phyloP scores from a whole-genome alignment of 2,113 vertebrate genomes.

The Himantopus leucocephalus region DNA sequence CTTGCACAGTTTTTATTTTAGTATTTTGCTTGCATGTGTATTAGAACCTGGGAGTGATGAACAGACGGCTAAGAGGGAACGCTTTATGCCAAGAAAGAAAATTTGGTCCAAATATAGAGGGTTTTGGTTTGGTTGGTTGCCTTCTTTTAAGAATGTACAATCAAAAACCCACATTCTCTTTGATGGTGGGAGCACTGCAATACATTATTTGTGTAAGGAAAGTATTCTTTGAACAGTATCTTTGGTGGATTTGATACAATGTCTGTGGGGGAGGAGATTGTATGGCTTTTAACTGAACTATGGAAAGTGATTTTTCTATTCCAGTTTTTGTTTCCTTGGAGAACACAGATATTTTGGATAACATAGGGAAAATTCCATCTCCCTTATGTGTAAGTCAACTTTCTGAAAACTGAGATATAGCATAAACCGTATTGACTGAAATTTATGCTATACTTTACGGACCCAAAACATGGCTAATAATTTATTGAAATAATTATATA shows the following conservation, averaged over 20 bases:
- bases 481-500: neutral
- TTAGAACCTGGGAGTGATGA: neutral
- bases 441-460: neutral
- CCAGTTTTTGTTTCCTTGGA: constrained; percentile 46
- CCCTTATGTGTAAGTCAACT: neutral
- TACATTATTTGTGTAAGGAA: neutral
- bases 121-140: neutral
- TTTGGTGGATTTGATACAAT: neutral
- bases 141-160: neutral
- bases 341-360: constrained; percentile 5
- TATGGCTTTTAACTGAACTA: neutral
- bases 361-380: constrained; percentile 1
- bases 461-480: neutral
- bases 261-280: neutral
- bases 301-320: neutral
- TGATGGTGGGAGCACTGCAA: neutral
- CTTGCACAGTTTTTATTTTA: neutral
- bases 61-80: neutral
- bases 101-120: neutral
- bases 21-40: neutral
- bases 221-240: neutral
- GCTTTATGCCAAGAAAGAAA: neutral
- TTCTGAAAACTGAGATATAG: neutral
- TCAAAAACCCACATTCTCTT: neutral
- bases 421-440: neutral